phyloP scores from a whole-genome alignment of 2,888 invertebrate genomes.

The Rhingia rostrata region DNA sequence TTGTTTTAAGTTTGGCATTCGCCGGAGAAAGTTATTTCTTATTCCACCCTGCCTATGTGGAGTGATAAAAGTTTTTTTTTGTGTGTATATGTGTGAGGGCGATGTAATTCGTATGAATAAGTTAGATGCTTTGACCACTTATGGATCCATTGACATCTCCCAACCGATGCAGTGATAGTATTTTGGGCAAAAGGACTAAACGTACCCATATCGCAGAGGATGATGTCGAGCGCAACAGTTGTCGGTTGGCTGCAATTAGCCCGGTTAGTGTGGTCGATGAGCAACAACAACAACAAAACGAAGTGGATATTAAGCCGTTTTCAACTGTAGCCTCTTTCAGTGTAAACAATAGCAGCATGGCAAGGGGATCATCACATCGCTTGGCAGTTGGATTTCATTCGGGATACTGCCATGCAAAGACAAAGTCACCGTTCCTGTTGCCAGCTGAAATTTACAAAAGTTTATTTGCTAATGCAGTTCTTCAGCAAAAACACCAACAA shows the following conservation, averaged over 20 bases:
- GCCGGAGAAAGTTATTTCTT: slow-evolving; percentile 67
- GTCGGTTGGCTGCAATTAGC: slow-evolving; percentile 71
- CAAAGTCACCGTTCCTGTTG: slow-evolving; percentile 85
- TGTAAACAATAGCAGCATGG: slow-evolving; percentile 66
- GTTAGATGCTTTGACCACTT: slow-evolving; percentile 51
- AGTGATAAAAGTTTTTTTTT: slow-evolving; percentile 42
- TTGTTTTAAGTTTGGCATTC: slow-evolving; percentile 56
- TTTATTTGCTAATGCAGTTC: slow-evolving; percentile 88
- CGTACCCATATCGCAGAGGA: slow-evolving; percentile 30
- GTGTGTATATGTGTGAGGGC: slow-evolving; percentile 5
- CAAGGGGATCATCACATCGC: slow-evolving; percentile 52
- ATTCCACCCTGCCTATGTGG: slow-evolving; percentile 56
- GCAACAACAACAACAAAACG: slow-evolving; percentile 59
- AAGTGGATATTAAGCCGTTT: slow-evolving; percentile 75
- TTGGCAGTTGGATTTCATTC: slow-evolving; percentile 74
- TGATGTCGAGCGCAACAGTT: slow-evolving; percentile 67
- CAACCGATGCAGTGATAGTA: slow-evolving; percentile 37
- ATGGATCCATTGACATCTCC: slow-evolving; percentile 67
- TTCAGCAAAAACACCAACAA: slow-evolving; percentile 83
- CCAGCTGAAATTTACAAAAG: slow-evolving; percentile 92
- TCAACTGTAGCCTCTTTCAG: slow-evolving; percentile 55
- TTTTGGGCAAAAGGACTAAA: slow-evolving; percentile 51
- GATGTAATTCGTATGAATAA: slow-evolving; percentile 57
- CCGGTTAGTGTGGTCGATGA: slow-evolving; percentile 70
- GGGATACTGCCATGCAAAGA: slow-evolving; percentile 70